These are phyloP conservation scores for Apodemus sylvaticus DNA, from an alignment of 2,113 vertebrate species.

Conservation along the genomic window DNA sequence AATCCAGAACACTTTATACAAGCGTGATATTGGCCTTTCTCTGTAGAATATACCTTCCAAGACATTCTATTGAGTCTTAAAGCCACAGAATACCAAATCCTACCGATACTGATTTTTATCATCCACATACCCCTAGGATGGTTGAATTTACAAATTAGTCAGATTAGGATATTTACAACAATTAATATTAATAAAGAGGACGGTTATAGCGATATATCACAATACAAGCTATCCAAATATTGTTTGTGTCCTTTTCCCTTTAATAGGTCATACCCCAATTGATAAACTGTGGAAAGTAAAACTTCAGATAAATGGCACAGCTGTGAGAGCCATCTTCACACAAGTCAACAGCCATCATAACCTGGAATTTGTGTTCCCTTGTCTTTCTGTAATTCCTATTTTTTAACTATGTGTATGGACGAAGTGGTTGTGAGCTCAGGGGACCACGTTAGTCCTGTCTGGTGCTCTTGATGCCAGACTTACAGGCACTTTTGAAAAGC, in stretches of 20 bases:
- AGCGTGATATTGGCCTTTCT: background rate
- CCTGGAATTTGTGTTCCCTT: background rate
- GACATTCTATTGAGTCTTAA: background rate
- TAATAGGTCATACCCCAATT: background rate
- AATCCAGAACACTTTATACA: background rate
- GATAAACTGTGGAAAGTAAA: background rate
- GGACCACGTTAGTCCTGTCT: too few relatives aligned
- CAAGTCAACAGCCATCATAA: too few relatives aligned
- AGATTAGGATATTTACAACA: background rate
- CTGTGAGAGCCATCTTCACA: background rate
- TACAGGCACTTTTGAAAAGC: background rate
- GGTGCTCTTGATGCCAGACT: too few relatives aligned
- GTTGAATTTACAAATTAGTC: background rate
- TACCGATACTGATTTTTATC: background rate
- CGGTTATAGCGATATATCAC: background rate
- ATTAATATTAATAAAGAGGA: background rate
- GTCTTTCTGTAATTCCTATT: background rate
- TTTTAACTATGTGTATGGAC: background rate
- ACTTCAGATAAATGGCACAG: background rate
- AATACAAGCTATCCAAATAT: background rate
- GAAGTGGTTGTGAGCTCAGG: background rate
- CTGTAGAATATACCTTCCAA: background rate
- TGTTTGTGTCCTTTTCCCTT: background rate
- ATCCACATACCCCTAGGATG: background rate
- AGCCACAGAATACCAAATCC: background rate